Conservation (phyloP, 2,888 invertebrate species). For the Meloe dianella region DNA sequence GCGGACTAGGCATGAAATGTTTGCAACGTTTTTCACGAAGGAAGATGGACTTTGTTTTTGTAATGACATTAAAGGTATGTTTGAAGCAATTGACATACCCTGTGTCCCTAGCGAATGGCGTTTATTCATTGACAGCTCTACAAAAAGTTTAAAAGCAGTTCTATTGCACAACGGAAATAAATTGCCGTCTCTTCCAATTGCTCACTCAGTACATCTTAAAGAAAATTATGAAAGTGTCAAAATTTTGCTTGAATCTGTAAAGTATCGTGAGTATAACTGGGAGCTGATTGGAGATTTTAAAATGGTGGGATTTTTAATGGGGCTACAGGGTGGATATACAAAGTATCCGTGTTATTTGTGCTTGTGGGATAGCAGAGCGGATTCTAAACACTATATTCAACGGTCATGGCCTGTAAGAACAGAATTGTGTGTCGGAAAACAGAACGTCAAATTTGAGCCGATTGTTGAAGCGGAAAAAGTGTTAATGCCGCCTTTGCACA, state of each 20-base stretch:
- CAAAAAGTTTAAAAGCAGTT: slow-evolving; percentile 35
- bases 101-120: slow-evolving; percentile 32
- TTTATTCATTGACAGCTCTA: slow-evolving; percentile 35
- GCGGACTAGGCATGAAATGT: slow-evolving; percentile 27
- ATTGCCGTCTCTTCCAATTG: slow-evolving; percentile 45
- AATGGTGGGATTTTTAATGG: too few species aligned
- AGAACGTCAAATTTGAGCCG: slow-evolving; percentile 22
- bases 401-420: too few species aligned
- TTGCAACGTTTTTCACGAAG: slow-evolving; percentile 32
- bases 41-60: too few species aligned
- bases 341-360: too few species aligned
- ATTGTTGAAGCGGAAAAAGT: too few species aligned
- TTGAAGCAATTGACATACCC: too few species aligned
- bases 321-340: slow-evolving; percentile 48
- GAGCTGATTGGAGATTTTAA: too few species aligned
- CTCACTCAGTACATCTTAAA: too few species aligned
- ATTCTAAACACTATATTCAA: too few species aligned
- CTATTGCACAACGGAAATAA: slow-evolving; percentile 41
- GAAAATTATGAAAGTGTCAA: slow-evolving; percentile 43
- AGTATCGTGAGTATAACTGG: slow-evolving; percentile 45
- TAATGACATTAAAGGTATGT: slow-evolving; percentile 33
- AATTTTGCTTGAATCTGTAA: slow-evolving; percentile 37
- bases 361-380: slow-evolving; percentile 39
- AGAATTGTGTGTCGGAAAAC: too few species aligned
- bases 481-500: slow-evolving; percentile 40